phyloP scores from a whole-genome alignment of 1,140 invertebrate species.

The Sitobion miscanthi region DNA sequence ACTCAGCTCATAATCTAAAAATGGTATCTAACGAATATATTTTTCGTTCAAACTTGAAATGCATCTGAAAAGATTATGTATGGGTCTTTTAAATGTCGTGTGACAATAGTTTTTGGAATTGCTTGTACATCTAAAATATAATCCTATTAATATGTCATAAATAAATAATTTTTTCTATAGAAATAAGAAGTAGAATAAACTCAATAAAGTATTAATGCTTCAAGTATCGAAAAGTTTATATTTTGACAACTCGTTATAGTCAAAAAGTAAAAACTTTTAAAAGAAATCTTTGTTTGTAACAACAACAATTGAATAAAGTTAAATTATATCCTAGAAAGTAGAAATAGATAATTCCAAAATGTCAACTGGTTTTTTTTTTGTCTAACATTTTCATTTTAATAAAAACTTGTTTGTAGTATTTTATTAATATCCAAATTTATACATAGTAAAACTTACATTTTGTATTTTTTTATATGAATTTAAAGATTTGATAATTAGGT shows the following conservation, averaged over 20 bases:
- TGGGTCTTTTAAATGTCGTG: not conserved
- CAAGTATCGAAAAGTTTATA: not conserved
- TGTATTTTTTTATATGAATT: not conserved
- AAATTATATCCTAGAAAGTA: not conserved
- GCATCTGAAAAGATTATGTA: not conserved
- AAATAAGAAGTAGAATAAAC: not conserved
- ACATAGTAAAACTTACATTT: no score
- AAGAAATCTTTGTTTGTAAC: not conserved
- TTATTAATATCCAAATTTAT: no score
- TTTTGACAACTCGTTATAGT: not conserved
- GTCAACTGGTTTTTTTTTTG: not conserved
- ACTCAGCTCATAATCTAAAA: not conserved
- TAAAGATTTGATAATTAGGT: not conserved
- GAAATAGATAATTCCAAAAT: not conserved
- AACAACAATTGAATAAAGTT: not conserved
- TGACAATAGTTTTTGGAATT: not conserved
- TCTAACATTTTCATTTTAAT: not conserved
- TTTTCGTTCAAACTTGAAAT: not conserved
- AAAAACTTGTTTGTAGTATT: no score
- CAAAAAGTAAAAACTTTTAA: not conserved
- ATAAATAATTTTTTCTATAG: not conserved
- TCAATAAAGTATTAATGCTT: not conserved
- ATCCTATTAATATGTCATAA: not conserved
- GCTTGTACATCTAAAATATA: not conserved
- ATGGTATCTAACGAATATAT: not conserved